Percentiles rank a stretch among this genome's conserved stretches.
phyloP scores from a whole-genome alignment of 1,140 invertebrate genomes.

The Diachasmimorpha longicaudata region DNA sequence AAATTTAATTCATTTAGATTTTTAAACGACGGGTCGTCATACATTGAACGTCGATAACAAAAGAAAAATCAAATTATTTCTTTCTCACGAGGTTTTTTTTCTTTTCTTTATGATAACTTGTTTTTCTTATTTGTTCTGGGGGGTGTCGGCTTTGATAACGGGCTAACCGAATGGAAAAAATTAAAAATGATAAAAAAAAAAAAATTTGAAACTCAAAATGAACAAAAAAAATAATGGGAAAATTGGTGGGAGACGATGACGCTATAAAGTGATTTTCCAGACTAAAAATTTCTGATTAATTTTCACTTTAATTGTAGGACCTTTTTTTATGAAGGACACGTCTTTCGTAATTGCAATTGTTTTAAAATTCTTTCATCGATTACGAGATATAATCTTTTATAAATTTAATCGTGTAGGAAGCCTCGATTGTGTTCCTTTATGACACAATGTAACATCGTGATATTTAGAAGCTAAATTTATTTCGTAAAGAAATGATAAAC shows the following conservation, averaged over 20 bases:
- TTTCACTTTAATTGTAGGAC: neutral
- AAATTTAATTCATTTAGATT: neutral
- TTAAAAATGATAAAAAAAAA: conserved; percentile 34
- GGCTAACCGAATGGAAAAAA: conserved; percentile 47
- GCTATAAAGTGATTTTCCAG: neutral
- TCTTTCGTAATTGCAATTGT: conserved; percentile 31
- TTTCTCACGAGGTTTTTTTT: conserved; percentile 20
- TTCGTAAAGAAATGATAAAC: conserved; percentile 23
- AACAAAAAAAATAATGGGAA: conserved; percentile 19
- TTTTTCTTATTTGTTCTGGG: conserved; percentile 38
- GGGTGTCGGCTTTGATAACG: conserved; percentile 52
- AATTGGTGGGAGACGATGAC: conserved; percentile 11
- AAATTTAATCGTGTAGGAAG: conserved; percentile 22
- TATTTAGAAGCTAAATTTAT: conserved; percentile 56
- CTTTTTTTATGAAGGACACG: conserved; percentile 23
- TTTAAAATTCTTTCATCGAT: conserved; percentile 27
- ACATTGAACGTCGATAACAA: conserved; percentile 33
- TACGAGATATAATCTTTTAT: conserved; percentile 31
- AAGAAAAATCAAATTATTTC: conserved; percentile 1
- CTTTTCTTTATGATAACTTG: conserved; percentile 32
- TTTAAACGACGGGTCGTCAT: conserved; percentile 29
- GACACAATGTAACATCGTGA: conserved; percentile 48
- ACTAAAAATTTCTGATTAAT: neutral
- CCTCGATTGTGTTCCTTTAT: conserved; percentile 34
- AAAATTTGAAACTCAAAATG: conserved; percentile 17